A percentile compares a stretch with the other conserved stretches of the same genome.
Conservation (phyloP, 2,888 invertebrate species). For the Pegoplata infirma region DNA sequence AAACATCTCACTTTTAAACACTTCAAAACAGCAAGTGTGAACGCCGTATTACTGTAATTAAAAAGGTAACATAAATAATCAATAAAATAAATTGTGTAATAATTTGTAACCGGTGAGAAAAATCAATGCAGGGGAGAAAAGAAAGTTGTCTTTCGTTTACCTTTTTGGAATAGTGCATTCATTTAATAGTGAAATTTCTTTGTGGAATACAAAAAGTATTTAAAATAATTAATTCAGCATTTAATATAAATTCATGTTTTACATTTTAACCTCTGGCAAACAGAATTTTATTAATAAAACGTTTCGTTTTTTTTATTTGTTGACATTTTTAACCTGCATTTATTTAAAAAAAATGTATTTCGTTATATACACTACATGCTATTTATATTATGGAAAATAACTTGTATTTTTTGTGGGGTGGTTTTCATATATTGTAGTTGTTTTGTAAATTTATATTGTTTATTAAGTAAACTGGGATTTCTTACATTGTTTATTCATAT, state of each 20-base stretch:
- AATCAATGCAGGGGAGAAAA: conserved; percentile 34
- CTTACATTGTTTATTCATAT: background rate
- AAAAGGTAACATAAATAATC: background rate
- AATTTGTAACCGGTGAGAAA: conserved; percentile 41
- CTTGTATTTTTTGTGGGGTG: background rate
- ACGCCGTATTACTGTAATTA: too few relatives aligned
- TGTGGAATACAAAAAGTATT: background rate
- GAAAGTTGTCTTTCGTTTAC: background rate
- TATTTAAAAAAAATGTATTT: too few relatives aligned
- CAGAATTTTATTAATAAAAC: background rate
- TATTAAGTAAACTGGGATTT: background rate
- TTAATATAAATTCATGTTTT: background rate
- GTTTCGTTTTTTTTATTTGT: too few relatives aligned
- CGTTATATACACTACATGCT: background rate
- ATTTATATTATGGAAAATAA: background rate
- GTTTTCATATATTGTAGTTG: background rate
- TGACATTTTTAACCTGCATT: background rate
- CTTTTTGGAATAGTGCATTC: background rate
- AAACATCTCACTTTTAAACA: too few relatives aligned
- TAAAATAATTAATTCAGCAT: background rate
- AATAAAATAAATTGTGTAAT: conserved; percentile 1
- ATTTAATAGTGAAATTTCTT: background rate
- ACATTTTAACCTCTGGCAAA: background rate
- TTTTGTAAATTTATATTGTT: background rate
- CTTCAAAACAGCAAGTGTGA: too few relatives aligned